Evolutionary conservation across 2,888 invertebrate species (phyloP).

Genomic region (Epiblema foenella): DNA sequence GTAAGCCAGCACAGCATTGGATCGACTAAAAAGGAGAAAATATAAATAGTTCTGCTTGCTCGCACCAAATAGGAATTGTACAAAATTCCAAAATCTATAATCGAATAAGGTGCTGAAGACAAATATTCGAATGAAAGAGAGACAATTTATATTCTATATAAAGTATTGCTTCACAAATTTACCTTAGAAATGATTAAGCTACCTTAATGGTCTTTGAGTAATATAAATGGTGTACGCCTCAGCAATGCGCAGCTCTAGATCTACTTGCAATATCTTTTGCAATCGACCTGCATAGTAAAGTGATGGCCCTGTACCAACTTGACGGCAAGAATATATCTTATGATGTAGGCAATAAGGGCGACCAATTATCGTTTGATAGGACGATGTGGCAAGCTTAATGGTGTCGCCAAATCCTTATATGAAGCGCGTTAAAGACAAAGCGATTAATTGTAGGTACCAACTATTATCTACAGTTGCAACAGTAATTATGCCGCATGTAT

Average conservation of each 20-base stretch:
- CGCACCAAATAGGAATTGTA: conserved; percentile 1
- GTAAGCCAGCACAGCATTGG: background rate
- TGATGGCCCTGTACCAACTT: conserved; percentile 53
- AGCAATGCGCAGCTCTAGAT: conserved; percentile 26
- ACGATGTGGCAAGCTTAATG: conserved; percentile 43
- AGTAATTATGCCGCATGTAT: conserved; percentile 5
- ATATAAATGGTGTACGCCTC: conserved; percentile 26
- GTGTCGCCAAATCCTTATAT: conserved; percentile 45
- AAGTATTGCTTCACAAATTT: conserved; percentile 13
- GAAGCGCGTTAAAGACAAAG: conserved; percentile 35
- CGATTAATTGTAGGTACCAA: conserved; percentile 16
- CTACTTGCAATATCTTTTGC: conserved; percentile 47
- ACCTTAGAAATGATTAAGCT: conserved; percentile 9
- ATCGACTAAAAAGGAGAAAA: background rate
- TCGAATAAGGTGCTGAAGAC: background rate
- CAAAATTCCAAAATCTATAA: background rate
- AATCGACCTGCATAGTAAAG: conserved; percentile 56
- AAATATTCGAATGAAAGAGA: background rate
- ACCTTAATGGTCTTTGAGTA: conserved; percentile 6
- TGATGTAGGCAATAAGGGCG: conserved; percentile 46
- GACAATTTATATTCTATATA: background rate
- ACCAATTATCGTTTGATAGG: conserved; percentile 14
- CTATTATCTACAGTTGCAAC: conserved; percentile 13
- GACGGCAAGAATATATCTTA: conserved; percentile 47
- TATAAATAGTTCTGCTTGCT: background rate